Percentiles rank a stretch among this genome's conserved stretches.
Evolutionary conservation across 1,140 invertebrate genomes (phyloP).

Genomic region (Chironomus tepperi): DNA sequence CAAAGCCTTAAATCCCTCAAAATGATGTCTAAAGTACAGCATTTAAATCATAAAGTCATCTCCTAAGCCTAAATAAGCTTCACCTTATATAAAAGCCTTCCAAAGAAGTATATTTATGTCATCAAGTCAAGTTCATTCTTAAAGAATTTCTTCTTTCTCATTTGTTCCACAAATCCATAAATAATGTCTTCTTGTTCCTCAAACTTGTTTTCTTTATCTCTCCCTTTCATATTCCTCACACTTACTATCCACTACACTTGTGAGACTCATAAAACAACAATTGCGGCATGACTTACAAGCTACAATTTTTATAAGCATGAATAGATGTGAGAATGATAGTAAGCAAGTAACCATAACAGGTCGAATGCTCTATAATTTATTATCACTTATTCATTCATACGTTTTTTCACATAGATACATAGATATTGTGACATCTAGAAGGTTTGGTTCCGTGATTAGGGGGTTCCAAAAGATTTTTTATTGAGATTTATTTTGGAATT

Average conservation of each 20-base stretch:
- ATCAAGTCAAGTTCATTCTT: too few relatives aligned
- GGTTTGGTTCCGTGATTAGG: too few relatives aligned
- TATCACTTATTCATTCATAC: not conserved
- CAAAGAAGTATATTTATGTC: too few relatives aligned
- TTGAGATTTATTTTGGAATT: too few relatives aligned
- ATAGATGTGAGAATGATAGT: not conserved
- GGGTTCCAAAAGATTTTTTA: too few relatives aligned
- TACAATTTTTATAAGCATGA: not conserved
- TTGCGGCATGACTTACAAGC: not conserved
- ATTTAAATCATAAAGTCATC: too few relatives aligned
- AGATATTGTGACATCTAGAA: too few relatives aligned
- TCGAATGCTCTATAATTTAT: constrained; percentile 2
- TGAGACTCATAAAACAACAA: not conserved
- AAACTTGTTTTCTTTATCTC: not conserved
- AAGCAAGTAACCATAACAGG: not conserved
- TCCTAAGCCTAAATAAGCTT: too few relatives aligned
- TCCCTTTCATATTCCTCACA: not conserved
- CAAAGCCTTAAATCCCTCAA: too few relatives aligned
- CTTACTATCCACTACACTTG: not conserved
- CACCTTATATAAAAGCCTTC: too few relatives aligned
- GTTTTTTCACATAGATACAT: too few relatives aligned
- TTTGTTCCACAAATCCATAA: not conserved
- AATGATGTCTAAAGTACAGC: too few relatives aligned
- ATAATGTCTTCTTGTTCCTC: not conserved
- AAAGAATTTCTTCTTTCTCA: not conserved